A percentile compares a stretch with the other conserved stretches of the same genome.
These are phyloP conservation scores for Hemaris fuciformis DNA, from an alignment of 2,888 invertebrate species.

Conservation along the genomic window DNA sequence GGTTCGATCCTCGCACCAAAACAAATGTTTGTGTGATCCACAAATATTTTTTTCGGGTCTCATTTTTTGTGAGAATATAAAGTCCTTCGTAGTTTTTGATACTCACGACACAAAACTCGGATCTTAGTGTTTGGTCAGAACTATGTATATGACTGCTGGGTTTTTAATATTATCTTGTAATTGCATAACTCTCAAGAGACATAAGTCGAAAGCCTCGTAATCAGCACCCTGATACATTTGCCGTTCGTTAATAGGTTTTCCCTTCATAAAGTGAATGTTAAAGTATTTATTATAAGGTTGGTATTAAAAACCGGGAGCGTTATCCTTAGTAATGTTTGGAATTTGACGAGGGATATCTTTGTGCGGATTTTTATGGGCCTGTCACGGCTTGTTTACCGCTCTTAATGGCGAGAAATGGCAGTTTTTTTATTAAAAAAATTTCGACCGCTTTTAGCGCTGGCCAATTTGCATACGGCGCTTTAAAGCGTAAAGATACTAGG, in stretches of 20 bases:
- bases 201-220: constrained; percentile 21
- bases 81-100: too few relatives aligned
- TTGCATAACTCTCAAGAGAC: not conserved
- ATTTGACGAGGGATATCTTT: constrained; percentile 55
- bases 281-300: constrained; percentile 78
- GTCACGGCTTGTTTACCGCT: constrained; percentile 70
- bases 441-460: constrained; percentile 12
- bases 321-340: constrained; percentile 59
- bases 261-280: constrained; percentile 80
- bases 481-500: too few relatives aligned
- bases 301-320: constrained; percentile 74
- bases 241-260: constrained; percentile 78
- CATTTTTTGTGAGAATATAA: too few relatives aligned
- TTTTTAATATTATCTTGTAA: not conserved
- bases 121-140: too few relatives aligned
- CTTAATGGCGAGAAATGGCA: constrained; percentile 48
- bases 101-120: too few relatives aligned
- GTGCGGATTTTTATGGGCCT: constrained; percentile 42
- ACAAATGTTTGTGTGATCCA: too few relatives aligned
- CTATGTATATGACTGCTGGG: too few relatives aligned
- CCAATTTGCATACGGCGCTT: not conserved
- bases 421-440: constrained; percentile 17
- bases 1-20: too few relatives aligned
- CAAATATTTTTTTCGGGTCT: too few relatives aligned
- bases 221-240: constrained; percentile 70